Evolutionary conservation across 2,113 vertebrate species (phyloP), one percentile per base, ranked within the genome.

Genomic region (Nothocercus nigrocapillus): DNA sequence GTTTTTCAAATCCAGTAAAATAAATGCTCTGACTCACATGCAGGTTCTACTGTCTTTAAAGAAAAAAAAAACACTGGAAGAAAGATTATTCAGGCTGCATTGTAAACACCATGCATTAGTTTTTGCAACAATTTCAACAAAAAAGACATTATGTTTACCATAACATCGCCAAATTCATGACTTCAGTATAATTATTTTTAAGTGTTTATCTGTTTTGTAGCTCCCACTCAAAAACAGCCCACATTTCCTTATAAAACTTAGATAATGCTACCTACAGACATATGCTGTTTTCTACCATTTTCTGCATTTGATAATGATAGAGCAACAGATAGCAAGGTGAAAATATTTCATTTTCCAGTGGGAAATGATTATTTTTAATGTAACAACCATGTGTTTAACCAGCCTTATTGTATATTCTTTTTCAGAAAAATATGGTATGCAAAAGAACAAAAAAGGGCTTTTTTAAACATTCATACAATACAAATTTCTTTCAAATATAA

Each of bases 1-100:
- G 21, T 54, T 93, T 92, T 82, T 53, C 45, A 78, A 92, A 79
- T 51, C 61, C 89, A 36, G 69, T 49, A 79, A 92, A 93, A 96
- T 62, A 27, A 9, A 90, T 53, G 32, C 11, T 86, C 36, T 58
- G 49, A 76, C 24, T 40, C 49, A 66, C 34, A 93, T 84, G 69
- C 62, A 93, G 58, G 42, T 81, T 83, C 45, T 54, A 28, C 20
- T 82, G 25, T 42, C 44, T 85, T 85, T 40, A 67, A 88, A 32
- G 21, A 61, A 40, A 45, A 51, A 58, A 77, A 68, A 32, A 54
- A 34, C 69, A 83, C 28, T 22, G 78, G 11, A 79, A 16, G 24
- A 87, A 94, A 88, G 22, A 85, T 62, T 77, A 85, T 84, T 85
- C 58, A 64, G 56, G 45, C 25, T 69, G 24, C 42, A 63, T 30